Percentiles rank a stretch among this genome's conserved stretches.
These are phyloP conservation scores for Hirudinaria manillensis DNA, from an alignment of 2,888 invertebrate genomes.

Conservation along the genomic window DNA sequence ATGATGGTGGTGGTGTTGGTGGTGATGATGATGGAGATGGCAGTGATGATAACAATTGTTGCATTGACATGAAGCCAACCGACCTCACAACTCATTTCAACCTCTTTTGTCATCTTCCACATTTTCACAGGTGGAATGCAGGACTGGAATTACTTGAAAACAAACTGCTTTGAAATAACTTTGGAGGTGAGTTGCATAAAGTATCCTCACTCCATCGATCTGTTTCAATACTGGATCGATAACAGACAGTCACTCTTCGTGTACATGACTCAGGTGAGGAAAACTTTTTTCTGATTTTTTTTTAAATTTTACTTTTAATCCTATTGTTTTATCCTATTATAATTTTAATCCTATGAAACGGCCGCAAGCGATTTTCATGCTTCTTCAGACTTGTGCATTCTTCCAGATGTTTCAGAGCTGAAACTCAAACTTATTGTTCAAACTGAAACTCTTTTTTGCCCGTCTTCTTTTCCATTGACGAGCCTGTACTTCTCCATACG, in stretches of 20 bases:
- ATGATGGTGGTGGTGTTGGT: too few relatives aligned
- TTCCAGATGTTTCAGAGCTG: too few relatives aligned
- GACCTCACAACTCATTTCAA: not conserved
- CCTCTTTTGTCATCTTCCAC: not conserved
- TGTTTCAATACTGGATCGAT: constrained; percentile 78
- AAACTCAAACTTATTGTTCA: too few relatives aligned
- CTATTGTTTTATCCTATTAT: not conserved
- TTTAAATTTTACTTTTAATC: not conserved
- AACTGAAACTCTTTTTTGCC: too few relatives aligned
- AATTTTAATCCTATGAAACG: too few relatives aligned
- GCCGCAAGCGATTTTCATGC: too few relatives aligned
- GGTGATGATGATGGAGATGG: too few relatives aligned
- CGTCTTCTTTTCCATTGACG: too few relatives aligned
- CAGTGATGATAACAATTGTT: too few relatives aligned
- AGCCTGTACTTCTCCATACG: not conserved
- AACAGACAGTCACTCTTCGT: constrained; percentile 77
- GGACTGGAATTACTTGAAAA: constrained; percentile 90
- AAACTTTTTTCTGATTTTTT: constrained; percentile 26
- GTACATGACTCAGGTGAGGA: constrained; percentile 78
- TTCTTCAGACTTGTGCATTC: too few relatives aligned
- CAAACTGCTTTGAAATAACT: constrained; percentile 88
- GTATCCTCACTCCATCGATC: constrained; percentile 68
- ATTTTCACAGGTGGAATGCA: constrained; percentile 80
- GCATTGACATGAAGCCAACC: not conserved
- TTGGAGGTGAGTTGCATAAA: constrained; percentile 89